Base-by-base conservation (phyloP, 2,888 invertebrate species). In the Tanytarsus gracilentus region DNA sequence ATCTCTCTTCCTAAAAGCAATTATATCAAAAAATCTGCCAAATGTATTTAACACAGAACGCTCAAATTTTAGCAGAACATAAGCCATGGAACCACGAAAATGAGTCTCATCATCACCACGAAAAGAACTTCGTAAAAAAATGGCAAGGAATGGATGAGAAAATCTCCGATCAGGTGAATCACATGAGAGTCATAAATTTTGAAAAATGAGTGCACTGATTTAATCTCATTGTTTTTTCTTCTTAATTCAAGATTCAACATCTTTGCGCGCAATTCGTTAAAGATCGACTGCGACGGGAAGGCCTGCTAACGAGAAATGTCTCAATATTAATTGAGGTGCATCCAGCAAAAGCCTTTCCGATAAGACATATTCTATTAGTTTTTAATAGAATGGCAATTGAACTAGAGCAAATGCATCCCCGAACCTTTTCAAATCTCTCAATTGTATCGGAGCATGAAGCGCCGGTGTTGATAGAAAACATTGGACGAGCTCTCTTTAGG, bases 111-210 rank as follows among this genome's bases (percentile, higher is more conserved):
- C 44, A 33, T 33, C 33, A 33, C n/a, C 40, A 40, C 18, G 16
- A 40, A 14, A 16, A 40, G n/a, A 30, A 33, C 16, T 9, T 7
- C 21, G 27, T 26, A 5, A 56, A 40, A n/a, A 56, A 39, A 39
- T 56, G 14, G 5, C 26, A 7, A 9, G 55, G 30, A n/a, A 7
- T 23, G 7, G 39, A 39, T 14, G 55, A 56, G 9, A 27, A 50
- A 7, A 26, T 56, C 14, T 39, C 55, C 39, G 36, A 36, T 56
- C 55, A 56, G 55, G 55, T 56, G 27, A 49, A n/a, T 18, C 16
- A 44, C n/a, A 36, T 33, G 33, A 16, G 36, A 36, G n/a, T 36
- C 23, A 44, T 9, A 44, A 23, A n/a, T 18, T 18, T 11, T 23
- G 21, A 44, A 18, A 6, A 44, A 18, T 44, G 44, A 23, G 44